These are phyloP conservation scores for Cryptotis parvus DNA, from an alignment of 2,113 vertebrate genomes.

Conservation along the genomic window DNA sequence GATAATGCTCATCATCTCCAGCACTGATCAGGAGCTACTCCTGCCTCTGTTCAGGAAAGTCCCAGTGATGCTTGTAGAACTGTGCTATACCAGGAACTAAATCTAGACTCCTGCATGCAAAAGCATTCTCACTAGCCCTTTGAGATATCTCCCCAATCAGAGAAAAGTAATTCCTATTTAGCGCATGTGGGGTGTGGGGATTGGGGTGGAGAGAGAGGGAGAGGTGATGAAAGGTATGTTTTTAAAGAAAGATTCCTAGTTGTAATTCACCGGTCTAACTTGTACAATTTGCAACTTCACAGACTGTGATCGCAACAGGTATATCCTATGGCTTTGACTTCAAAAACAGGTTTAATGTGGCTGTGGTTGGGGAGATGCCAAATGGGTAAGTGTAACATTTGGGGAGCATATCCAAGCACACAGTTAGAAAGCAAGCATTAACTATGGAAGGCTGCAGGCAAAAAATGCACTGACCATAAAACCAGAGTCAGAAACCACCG, in stretches of 20 bases:
- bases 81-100: no score
- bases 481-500: background rate
- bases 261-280: conserved; percentile 64
- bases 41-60: no score
- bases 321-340: conserved; percentile 93
- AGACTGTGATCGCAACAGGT: conserved; percentile 95
- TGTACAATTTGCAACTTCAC: conserved; percentile 73
- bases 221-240: no score
- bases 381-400: conserved; percentile 89
- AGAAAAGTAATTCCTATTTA: background rate
- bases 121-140: no score
- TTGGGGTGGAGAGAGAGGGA: no score
- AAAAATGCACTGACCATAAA: background rate
- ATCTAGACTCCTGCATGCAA: no score
- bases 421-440: background rate
- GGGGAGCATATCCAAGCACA: background rate
- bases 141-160: no score
- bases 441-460: background rate
- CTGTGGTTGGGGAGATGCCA: conserved; percentile 91
- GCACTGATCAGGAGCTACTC: no score
- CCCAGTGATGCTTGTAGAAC: no score
- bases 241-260: background rate
- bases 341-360: conserved; percentile 86
- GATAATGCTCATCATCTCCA: no score
- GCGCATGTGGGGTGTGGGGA: background rate